A percentile compares a stretch with the other conserved stretches of the same genome.
phyloP scores from a whole-genome alignment of 2,888 invertebrate genomes.

The Ichneumoninae sp. region DNA sequence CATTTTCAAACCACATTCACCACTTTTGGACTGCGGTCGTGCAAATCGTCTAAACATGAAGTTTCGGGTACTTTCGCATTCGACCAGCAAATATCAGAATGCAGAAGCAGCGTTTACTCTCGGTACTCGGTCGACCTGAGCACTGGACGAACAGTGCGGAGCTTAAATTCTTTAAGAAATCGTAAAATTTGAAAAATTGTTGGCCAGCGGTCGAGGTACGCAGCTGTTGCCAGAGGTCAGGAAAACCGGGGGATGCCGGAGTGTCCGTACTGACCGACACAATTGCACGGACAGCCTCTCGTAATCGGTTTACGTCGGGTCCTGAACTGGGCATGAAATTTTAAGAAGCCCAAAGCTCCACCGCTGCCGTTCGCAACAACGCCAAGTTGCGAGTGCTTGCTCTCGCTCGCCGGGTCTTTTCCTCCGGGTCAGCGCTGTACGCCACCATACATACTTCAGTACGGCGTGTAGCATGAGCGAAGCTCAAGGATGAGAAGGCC shows the following conservation, averaged over 20 bases:
- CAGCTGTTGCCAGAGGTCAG: neutral
- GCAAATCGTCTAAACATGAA: neutral
- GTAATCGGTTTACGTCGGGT: constrained; percentile 35
- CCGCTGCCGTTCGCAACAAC: neutral
- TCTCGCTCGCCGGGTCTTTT: neutral
- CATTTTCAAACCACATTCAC: neutral
- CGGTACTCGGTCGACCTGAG: neutral
- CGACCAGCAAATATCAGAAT: neutral
- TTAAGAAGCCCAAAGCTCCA: constrained; percentile 21
- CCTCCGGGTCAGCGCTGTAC: neutral
- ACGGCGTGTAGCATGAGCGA: neutral
- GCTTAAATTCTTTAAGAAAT: constrained; percentile 23
- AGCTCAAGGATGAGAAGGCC: neutral
- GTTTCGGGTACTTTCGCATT: neutral
- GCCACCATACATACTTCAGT: neutral
- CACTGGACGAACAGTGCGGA: neutral
- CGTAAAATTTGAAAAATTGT: constrained; percentile 22
- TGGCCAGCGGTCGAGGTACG: neutral
- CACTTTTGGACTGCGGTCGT: too few species aligned
- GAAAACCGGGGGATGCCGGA: neutral
- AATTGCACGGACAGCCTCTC: constrained; percentile 11
- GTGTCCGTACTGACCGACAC: neutral
- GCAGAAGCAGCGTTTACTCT: neutral
- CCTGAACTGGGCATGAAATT: constrained; percentile 42
- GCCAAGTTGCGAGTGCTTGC: neutral